These are phyloP conservation scores for Myopa testacea DNA, from an alignment of 2,888 invertebrate genomes.

Conservation along the genomic window DNA sequence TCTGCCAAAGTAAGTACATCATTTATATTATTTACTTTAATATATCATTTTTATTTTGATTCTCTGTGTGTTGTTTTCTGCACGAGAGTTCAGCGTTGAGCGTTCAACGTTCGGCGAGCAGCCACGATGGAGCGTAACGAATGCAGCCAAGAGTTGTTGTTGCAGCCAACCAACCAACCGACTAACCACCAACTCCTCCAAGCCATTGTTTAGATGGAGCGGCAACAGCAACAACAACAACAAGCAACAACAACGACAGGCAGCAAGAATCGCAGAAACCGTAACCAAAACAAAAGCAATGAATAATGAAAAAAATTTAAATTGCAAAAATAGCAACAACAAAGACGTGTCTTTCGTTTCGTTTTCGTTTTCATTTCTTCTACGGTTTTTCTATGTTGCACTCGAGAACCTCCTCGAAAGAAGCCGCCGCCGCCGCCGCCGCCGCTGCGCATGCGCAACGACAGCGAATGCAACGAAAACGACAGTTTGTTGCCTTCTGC, in stretches of 20 bases:
- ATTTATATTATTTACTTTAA: slow-evolving; percentile 34
- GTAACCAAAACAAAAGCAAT: slow-evolving; percentile 8
- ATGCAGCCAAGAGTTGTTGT: slow-evolving; percentile 20
- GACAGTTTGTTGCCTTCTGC: slow-evolving; percentile 12
- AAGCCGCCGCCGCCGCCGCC: slow-evolving; percentile 8
- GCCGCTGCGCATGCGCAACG: slow-evolving; percentile 28
- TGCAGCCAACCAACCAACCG: neutral
- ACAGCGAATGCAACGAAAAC: slow-evolving; percentile 12
- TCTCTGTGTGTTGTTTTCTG: slow-evolving; percentile 23
- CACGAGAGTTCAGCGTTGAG: slow-evolving; percentile 33
- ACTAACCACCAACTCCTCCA: slow-evolving; percentile 11
- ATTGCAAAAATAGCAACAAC: slow-evolving; percentile 23
- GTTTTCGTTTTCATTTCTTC: slow-evolving; percentile 6
- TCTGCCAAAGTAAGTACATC: slow-evolving; percentile 13
- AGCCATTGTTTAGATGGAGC: slow-evolving; percentile 25
- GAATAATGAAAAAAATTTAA: slow-evolving; percentile 5
- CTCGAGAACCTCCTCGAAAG: slow-evolving; percentile 23
- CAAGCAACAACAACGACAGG: neutral
- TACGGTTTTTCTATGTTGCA: slow-evolving; percentile 14
- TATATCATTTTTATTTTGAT: slow-evolving; percentile 21
- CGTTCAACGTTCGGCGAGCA: neutral
- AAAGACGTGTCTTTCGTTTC: neutral
- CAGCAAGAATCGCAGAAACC: slow-evolving; percentile 1
- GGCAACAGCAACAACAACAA: neutral
- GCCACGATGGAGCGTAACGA: slow-evolving; percentile 34